These are phyloP conservation scores for Rutpela maculata DNA, from an alignment of 2,888 invertebrate species.

Conservation along the genomic window DNA sequence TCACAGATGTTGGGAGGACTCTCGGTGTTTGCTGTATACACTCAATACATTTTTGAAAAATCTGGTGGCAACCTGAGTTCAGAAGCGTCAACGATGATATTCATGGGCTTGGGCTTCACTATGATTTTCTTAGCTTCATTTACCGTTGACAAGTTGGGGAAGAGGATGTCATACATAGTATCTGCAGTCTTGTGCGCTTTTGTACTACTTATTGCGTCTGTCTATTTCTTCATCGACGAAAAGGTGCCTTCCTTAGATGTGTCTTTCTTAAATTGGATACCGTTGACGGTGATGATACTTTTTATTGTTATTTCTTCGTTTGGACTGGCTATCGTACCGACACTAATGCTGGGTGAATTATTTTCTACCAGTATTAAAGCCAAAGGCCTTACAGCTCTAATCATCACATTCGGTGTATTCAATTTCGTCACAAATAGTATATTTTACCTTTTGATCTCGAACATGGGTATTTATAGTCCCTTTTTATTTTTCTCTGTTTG, in stretches of 20 bases:
- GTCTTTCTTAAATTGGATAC: conserved; percentile 40
- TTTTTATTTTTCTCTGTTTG: conserved; percentile 63
- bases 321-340: conserved; percentile 64
- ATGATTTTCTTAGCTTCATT: conserved; percentile 38
- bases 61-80: conserved; percentile 63
- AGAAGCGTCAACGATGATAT: conserved; percentile 43
- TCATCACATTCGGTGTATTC: conserved; percentile 57
- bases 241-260: conserved; percentile 11
- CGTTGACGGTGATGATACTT: conserved; percentile 62
- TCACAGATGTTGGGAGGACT: conserved; percentile 66
- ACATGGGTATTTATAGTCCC: conserved; percentile 62
- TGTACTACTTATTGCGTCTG: conserved; percentile 40
- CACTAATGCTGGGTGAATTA: conserved; percentile 65
- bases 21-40: conserved; percentile 60
- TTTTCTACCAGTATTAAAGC: conserved; percentile 66
- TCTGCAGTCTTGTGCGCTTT: conserved; percentile 43
- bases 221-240: conserved; percentile 49
- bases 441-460: conserved; percentile 63
- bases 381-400: conserved; percentile 62
- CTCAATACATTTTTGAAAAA: conserved; percentile 65
- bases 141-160: conserved; percentile 47
- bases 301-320: conserved; percentile 61
- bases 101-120: conserved; percentile 39
- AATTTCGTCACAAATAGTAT: neutral
- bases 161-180: conserved; percentile 47